Percentiles rank a stretch among this genome's conserved stretches.
These are phyloP conservation scores for Zapornia atra DNA, from an alignment of 2,113 vertebrate genomes.

Conservation along the genomic window DNA sequence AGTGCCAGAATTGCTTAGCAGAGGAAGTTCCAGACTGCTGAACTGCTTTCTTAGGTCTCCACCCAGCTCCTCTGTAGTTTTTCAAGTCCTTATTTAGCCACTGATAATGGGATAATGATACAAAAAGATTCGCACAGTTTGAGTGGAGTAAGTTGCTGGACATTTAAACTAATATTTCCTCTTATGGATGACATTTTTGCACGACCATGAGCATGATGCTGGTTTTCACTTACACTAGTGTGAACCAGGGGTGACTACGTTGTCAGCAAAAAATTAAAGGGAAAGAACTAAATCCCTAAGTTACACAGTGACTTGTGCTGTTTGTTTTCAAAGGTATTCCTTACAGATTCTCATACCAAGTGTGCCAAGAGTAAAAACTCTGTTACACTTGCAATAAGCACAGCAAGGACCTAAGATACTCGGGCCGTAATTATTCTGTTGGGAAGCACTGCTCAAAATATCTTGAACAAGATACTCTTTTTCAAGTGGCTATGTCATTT, in stretches of 20 bases:
- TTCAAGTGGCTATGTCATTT: not conserved
- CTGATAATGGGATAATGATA: conserved; percentile 33
- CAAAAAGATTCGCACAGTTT: conserved; percentile 40
- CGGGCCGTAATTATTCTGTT: not conserved
- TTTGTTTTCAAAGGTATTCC: not conserved
- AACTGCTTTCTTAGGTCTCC: conserved; percentile 72
- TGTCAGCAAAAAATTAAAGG: not conserved
- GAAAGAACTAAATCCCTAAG: not conserved
- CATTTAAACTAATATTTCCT: not conserved
- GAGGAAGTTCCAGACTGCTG: conserved; percentile 72
- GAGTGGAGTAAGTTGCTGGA: not conserved
- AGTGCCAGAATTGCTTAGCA: conserved; percentile 71
- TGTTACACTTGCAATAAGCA: not conserved
- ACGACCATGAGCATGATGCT: not conserved
- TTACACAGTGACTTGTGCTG: not conserved
- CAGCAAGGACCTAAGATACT: not conserved
- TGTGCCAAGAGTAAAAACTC: not conserved
- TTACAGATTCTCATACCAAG: not conserved
- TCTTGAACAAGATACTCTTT: not conserved
- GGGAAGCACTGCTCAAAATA: not conserved
- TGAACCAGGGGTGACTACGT: not conserved
- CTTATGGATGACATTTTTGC: not conserved
- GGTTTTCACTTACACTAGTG: not conserved
- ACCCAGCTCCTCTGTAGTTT: conserved; percentile 55
- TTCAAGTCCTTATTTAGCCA: conserved; percentile 68